Evolutionary conservation across 2,113 vertebrate species (phyloP), one percentile per base, ranked within the genome.

Genomic region (Trichomycterus rosablanca): DNA sequence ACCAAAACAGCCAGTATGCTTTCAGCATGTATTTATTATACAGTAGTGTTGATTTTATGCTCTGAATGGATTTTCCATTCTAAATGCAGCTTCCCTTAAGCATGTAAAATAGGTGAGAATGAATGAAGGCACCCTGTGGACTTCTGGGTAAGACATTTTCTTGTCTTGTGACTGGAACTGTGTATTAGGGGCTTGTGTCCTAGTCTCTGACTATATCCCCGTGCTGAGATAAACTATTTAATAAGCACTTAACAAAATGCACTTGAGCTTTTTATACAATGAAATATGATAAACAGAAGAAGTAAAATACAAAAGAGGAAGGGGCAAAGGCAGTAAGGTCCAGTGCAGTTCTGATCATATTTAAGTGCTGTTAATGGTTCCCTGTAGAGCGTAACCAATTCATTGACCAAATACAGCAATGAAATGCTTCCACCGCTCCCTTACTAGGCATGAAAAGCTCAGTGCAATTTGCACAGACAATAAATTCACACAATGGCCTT

Each of bases 401-500:
- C 59, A 52, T 69, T 75, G 72, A 83, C 80, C 74, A 73, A 75
- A 82, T 78, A 78, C 4, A 43, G 65, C 62, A 68, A 71, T 77
- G 76, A 66, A 74, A 78, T 63, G 70, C 62, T 59, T 37, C 28
- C 45, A 57, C 74, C 37, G 26, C 5, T 20, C 20, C 42, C 16
- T 67, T 76, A 82, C 82, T 73, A 63, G 66, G 80, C 71, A 70
- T 52, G 28, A 48, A 1, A 19, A 61, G 51, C 15, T 1, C 2
- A 26, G 15, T 23, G n/a, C 10, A 10, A 55, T 60, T 37, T 32
- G 32, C 26, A 40, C 28, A 42, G 11, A n/a, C 16, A 15, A 45
- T 4, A 46, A 65, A 20, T 3, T 10, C 51, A 51, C 34, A 26
- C 15, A 30, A 26, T 9, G 37, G 28, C 23, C 16, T 1, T n/a